Conservation (phyloP, 1,140 invertebrate species). For the Dreissena polymorpha region DNA sequence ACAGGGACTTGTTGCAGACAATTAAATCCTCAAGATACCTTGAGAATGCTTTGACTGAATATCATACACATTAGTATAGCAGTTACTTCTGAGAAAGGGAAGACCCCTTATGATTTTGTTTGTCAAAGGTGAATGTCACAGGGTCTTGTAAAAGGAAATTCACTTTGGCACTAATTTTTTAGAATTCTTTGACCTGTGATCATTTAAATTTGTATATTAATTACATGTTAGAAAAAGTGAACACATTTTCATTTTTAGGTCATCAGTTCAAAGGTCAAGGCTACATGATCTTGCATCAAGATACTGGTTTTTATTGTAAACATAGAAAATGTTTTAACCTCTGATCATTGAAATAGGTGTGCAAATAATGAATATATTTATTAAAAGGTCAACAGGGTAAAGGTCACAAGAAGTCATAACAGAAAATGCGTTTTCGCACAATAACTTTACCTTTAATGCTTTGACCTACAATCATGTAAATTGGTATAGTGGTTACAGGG, state of each 20-base stretch:
- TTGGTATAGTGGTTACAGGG: too few relatives aligned
- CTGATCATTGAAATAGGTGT: not conserved
- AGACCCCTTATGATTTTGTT: not conserved
- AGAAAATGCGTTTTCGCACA: not conserved
- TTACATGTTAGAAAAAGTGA: not conserved
- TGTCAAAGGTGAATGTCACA: not conserved
- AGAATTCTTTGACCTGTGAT: not conserved
- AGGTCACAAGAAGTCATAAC: not conserved
- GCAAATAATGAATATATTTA: too few relatives aligned
- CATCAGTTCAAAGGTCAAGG: not conserved
- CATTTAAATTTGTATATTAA: not conserved
- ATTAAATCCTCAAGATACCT: not conserved
- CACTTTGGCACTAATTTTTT: not conserved
- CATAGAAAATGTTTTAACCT: not conserved
- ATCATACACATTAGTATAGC: not conserved
- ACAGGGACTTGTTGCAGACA: not conserved
- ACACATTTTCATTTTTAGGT: not conserved
- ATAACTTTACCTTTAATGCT: not conserved
- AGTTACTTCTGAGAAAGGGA: not conserved
- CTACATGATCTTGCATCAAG: not conserved
- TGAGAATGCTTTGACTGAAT: not conserved
- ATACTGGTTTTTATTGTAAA: not conserved
- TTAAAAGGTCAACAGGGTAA: not conserved
- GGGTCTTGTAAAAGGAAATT: not conserved
- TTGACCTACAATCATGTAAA: not conserved